phyloP scores from a whole-genome alignment of 2,797 vertebrate genomes.

The Cynodonichthys magdalenae region DNA sequence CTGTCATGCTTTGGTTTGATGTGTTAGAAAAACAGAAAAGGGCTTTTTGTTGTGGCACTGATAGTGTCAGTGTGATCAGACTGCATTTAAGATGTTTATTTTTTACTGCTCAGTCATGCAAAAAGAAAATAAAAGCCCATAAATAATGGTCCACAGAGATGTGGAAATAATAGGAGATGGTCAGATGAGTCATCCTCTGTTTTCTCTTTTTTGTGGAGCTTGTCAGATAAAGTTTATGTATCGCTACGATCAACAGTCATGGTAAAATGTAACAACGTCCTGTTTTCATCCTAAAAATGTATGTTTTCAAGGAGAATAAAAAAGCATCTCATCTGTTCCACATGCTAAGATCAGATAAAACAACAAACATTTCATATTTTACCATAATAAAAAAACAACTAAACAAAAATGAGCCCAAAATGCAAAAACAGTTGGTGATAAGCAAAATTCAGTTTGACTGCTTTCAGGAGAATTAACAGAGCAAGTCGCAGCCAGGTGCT shows the following conservation, averaged over 20 bases:
- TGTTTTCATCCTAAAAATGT: not conserved
- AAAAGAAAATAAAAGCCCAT: not conserved
- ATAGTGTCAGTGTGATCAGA: not conserved
- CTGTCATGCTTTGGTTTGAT: not conserved
- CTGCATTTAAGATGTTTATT: not conserved
- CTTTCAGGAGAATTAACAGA: not conserved
- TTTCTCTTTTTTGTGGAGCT: not conserved
- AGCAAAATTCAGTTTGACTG: not conserved
- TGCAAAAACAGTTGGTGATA: not conserved
- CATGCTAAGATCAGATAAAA: not conserved
- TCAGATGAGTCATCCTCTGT: slow-evolving; percentile 7
- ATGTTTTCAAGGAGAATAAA: not conserved
- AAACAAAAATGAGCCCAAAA: not conserved
- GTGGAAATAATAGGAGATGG: not conserved
- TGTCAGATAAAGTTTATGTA: slow-evolving; percentile 9
- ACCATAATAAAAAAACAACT: not conserved
- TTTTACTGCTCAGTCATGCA: not conserved
- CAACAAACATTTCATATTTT: not conserved
- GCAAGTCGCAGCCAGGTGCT: not conserved
- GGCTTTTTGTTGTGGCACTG: not conserved
- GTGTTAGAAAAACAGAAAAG: not conserved
- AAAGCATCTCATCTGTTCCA: not conserved
- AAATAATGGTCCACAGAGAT: slow-evolving; percentile 5
- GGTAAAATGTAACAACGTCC: not conserved
- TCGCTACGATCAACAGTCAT: not conserved